Evolutionary conservation across 2,797 vertebrate genomes (phyloP).

Genomic region (Mormyrus proboscirostris): DNA sequence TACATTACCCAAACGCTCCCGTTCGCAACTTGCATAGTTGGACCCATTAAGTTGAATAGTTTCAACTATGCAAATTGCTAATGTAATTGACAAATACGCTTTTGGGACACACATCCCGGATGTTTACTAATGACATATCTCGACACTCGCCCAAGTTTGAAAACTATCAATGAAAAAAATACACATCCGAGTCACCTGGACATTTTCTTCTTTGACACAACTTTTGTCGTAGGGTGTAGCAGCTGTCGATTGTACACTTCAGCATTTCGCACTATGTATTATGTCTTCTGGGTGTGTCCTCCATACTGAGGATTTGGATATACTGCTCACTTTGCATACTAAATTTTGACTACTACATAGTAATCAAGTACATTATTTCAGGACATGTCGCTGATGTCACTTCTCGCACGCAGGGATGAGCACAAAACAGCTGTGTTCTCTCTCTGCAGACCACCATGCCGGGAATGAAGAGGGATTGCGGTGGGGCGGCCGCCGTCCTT

Average conservation of each 20-base stretch:
- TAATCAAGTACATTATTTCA: not conserved
- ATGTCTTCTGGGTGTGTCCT: not conserved
- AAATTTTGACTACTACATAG: not conserved
- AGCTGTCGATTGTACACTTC: not conserved
- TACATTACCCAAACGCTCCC: not conserved
- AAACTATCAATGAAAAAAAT: not conserved
- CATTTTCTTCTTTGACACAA: not conserved
- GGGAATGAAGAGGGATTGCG: slow-evolving; percentile 97
- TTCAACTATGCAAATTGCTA: not conserved
- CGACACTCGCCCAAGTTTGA: not conserved
- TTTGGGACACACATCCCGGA: not conserved
- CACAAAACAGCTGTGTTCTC: not conserved
- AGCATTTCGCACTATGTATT: not conserved
- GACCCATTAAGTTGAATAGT: not conserved
- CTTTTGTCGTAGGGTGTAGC: not conserved
- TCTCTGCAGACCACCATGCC: slow-evolving; percentile 87
- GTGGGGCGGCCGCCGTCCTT: slow-evolving; percentile 88
- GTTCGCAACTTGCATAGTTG: not conserved
- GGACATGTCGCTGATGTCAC: not conserved
- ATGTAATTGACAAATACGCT: not conserved
- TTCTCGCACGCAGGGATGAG: not conserved
- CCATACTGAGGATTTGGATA: not conserved
- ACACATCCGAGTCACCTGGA: not conserved
- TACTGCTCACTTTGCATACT: not conserved
- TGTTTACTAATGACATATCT: not conserved